Conservation (phyloP, 2,888 invertebrate genomes). For the Crioceris asparagi region DNA sequence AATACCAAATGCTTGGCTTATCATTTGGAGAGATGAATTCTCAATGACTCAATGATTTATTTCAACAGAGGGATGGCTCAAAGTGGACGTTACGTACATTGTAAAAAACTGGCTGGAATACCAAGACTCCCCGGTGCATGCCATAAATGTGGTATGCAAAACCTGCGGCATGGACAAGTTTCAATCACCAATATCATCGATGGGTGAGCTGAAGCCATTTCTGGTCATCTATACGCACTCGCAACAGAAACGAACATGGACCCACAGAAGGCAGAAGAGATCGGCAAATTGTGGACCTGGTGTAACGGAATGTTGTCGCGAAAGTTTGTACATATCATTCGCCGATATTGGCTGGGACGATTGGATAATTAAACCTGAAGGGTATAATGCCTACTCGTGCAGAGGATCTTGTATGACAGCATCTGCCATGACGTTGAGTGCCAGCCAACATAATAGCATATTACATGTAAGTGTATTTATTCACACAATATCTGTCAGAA, state of each 20-base stretch:
- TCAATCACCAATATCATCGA: conserved; percentile 55
- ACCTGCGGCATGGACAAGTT: conserved; percentile 58
- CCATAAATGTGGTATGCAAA: conserved; percentile 66
- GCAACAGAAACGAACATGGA: conserved; percentile 43
- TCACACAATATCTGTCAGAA: too few species aligned
- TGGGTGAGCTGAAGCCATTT: conserved; percentile 62
- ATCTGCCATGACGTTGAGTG: conserved; percentile 55
- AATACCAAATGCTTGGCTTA: not conserved
- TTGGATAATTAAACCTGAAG: conserved; percentile 74
- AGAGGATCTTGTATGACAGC: conserved; percentile 68
- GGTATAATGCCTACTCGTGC: conserved; percentile 82
- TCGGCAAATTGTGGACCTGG: conserved; percentile 59
- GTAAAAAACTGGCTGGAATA: conserved; percentile 67
- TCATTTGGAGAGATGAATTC: not conserved
- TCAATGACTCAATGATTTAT: not conserved
- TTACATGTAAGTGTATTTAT: conserved; percentile 63
- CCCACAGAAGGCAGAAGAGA: conserved; percentile 35
- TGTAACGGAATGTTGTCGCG: conserved; percentile 70
- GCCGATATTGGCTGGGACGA: conserved; percentile 79
- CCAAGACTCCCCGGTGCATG: conserved; percentile 53
- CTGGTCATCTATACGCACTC: conserved; percentile 69
- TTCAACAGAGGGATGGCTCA: conserved; percentile 64
- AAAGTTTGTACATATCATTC: conserved; percentile 72
- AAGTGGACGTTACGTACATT: conserved; percentile 66
- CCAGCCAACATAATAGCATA: conserved; percentile 59